These are phyloP conservation scores for Aquatica leii DNA, from an alignment of 2,888 invertebrate genomes.

Conservation along the genomic window DNA sequence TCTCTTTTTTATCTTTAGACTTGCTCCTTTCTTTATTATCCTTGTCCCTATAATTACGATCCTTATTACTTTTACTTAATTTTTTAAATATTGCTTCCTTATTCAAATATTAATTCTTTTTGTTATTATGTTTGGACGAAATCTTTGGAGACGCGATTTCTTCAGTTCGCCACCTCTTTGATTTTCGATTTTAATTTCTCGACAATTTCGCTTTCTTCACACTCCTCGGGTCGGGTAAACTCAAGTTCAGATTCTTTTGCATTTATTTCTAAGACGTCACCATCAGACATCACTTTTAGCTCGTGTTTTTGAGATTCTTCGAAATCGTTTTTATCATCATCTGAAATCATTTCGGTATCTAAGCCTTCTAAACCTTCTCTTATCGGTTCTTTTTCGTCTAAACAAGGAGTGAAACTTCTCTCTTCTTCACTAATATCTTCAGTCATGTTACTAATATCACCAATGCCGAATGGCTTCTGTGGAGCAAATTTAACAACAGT, in stretches of 20 bases:
- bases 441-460: constrained; percentile 64
- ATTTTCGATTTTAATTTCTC: constrained; percentile 56
- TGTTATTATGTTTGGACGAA: constrained; percentile 63
- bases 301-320: constrained; percentile 63
- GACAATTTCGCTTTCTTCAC: constrained; percentile 69
- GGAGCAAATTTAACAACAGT: constrained; percentile 49
- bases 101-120: constrained; percentile 60
- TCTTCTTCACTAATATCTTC: constrained; percentile 74
- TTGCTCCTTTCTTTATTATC: constrained; percentile 58
- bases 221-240: constrained; percentile 59
- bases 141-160: constrained; percentile 58
- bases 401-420: constrained; percentile 76
- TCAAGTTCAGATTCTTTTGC: constrained; percentile 61
- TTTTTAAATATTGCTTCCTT: constrained; percentile 76
- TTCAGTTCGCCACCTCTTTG: constrained; percentile 51
- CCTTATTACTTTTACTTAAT: constrained; percentile 78
- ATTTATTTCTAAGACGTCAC: constrained; percentile 59
- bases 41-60: constrained; percentile 79
- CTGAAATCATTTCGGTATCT: constrained; percentile 79
- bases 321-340: constrained; percentile 74
- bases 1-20: constrained; percentile 56
- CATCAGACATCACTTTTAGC: constrained; percentile 56
- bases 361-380: constrained; percentile 62
- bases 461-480: constrained; percentile 49
- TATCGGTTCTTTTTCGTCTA: constrained; percentile 68